A percentile compares a stretch with the other conserved stretches of the same genome.
phyloP scores from a whole-genome alignment of 2,113 vertebrate genomes.

The Alexandromys fortis region DNA sequence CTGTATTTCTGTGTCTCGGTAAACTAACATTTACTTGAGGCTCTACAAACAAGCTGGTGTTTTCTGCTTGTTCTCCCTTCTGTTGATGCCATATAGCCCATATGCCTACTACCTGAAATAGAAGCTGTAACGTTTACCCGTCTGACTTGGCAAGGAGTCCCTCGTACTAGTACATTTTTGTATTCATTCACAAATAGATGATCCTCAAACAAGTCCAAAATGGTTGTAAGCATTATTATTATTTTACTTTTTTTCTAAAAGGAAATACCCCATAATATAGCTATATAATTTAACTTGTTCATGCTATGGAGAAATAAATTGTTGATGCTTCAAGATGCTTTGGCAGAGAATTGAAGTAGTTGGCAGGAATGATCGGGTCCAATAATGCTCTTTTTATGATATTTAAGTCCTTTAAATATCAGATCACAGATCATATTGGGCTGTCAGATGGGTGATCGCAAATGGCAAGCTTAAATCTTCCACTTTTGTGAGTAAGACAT shows the following conservation, averaged over 20 bases:
- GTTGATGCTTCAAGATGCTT: slow-evolving; percentile 37
- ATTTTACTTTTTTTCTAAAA: slow-evolving; percentile 46
- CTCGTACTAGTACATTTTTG: slow-evolving; percentile 41
- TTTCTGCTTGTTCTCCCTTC: slow-evolving; percentile 35
- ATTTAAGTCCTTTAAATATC: slow-evolving; percentile 57
- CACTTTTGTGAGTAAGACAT: slow-evolving; percentile 1
- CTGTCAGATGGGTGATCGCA: slow-evolving; percentile 42
- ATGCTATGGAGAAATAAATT: slow-evolving; percentile 43
- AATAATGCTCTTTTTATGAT: slow-evolving; percentile 50
- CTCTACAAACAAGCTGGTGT: slow-evolving; percentile 11
- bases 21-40: neutral
- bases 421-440: neutral
- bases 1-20: neutral
- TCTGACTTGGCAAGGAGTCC: slow-evolving; percentile 34
- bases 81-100: neutral
- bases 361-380: slow-evolving; percentile 50
- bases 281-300: slow-evolving; percentile 48
- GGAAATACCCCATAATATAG: neutral
- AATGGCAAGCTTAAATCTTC: slow-evolving; percentile 37
- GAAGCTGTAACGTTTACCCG: slow-evolving; percentile 1
- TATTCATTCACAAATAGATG: slow-evolving; percentile 27
- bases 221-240: neutral
- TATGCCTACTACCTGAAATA: slow-evolving; percentile 5
- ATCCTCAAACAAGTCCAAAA: slow-evolving; percentile 38
- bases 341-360: slow-evolving; percentile 37